Evolutionary conservation across 2,888 invertebrate genomes (phyloP).

Genomic region (Caenorhabditis sp.): DNA sequence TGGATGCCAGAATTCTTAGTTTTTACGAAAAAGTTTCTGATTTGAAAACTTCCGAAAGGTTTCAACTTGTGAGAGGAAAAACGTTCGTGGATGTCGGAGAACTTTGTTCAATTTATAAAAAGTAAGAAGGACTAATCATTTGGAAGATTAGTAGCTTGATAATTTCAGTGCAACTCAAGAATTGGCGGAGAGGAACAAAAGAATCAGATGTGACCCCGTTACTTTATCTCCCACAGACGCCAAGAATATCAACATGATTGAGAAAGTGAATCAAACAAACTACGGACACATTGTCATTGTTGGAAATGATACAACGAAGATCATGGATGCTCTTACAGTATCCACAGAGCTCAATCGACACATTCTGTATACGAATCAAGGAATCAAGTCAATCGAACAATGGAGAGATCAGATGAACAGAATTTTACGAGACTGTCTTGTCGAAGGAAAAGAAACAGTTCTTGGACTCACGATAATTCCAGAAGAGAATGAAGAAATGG

Average conservation of each 20-base stretch:
- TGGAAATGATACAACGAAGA: conserved; percentile 33
- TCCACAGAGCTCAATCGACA: conserved; percentile 52
- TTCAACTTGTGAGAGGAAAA: conserved; percentile 46
- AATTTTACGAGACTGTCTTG: conserved; percentile 46
- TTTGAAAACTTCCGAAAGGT: conserved; percentile 37
- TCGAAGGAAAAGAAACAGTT: conserved; percentile 56
- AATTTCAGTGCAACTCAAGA: conserved; percentile 42
- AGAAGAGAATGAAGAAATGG: background rate
- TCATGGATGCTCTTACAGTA: conserved; percentile 28
- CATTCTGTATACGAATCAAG: conserved; percentile 24
- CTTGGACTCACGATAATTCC: conserved; percentile 11
- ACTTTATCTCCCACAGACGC: conserved; percentile 34
- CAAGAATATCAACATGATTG: conserved; percentile 42
- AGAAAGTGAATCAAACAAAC: conserved; percentile 33
- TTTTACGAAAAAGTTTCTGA: conserved; percentile 49
- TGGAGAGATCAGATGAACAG: conserved; percentile 51
- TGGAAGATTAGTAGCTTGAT: background rate
- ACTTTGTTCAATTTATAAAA: conserved; percentile 54
- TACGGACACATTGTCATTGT: conserved; percentile 46
- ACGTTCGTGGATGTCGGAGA: conserved; percentile 46
- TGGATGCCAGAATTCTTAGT: conserved; percentile 43
- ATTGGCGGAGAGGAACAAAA: conserved; percentile 23
- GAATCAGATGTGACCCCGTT: conserved; percentile 23
- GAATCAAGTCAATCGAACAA: conserved; percentile 27
- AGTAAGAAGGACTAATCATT: conserved; percentile 12